Base-by-base conservation (phyloP, 2,797 vertebrate genomes). In the Mormyrus hasselquistii region DNA sequence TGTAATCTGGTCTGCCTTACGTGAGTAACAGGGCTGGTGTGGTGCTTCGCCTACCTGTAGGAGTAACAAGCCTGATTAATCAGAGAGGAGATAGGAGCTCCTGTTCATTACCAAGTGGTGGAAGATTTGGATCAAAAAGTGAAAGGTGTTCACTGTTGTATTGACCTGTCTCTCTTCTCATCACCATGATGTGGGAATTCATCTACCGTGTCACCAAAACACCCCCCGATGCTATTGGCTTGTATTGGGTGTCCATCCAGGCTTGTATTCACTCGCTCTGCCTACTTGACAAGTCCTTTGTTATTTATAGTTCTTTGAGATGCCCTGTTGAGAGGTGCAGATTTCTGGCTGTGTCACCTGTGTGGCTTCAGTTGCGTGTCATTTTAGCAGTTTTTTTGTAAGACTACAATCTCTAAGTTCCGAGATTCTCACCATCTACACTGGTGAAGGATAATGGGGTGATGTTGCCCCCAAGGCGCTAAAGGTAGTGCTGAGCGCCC, bases 1-100 rank as follows among this genome's bases (percentile, higher is more conserved):
- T 57, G 85, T 89, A 49, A 88, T 89, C 16, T 49, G 84, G 50
- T 6, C 5, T 9, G 44, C 83, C 84, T 89, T 41, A 59, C 86
- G 3, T 52, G 79, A 86, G 88, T 73, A 86, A 44, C 38, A 53
- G 4, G 55, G 57, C 59, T 38, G 29, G n/a, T 38, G 16, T 19
- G 12, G 59, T 49, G 83, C 50, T 34, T 87, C 6, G 2, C 14
- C 6, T 44, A 62, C 4, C 7, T 9, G 4, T n/a, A 25, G 34
- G 4, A 9, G 7, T 65, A 34, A 85, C 8, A 4, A 65, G 6
- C 53, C 19, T 16, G 29, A 69, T 73, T 89, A 59, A 49, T 89
- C 79, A 65, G 14, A 7, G 29, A 29, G 57, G 12, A 52, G 59
- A 12, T 2, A 41, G 44, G 41, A 41, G n/a, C 55, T 34, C 4